Base-by-base conservation (phyloP, 1,140 invertebrate species). In the Propsilocerus akamusi region DNA sequence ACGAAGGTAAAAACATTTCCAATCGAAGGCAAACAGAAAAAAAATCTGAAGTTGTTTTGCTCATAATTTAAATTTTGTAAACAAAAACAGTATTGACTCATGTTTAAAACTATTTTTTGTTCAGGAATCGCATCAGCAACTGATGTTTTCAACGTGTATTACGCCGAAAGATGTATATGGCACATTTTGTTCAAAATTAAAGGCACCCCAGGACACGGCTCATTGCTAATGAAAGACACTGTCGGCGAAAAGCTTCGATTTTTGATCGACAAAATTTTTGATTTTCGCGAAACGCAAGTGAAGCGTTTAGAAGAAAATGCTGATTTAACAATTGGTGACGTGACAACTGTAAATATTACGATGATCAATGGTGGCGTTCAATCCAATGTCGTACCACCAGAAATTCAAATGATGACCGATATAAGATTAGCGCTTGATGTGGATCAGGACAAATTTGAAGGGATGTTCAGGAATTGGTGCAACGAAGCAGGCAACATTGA, bases 341-440 rank as follows among this genome's bases (percentile, higher is more conserved):
- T 95, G 1, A 89, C 86, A 1, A 83, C 87, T 3, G 66, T 94
- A 0, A 97, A 97, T 70, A 68, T 95, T 49, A 96, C 88, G 0
- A 77, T 78, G 63, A 50, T 93, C 48, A 83, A 76, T 11, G 92
- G 92, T 50, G 93, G 93, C 12, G 77, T 94, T 1, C 91, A 96
- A 65, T 69, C 75, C 14, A 97, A 97, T 68, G 89, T 97, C 3
- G 74, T 97, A 47, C 94, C 94, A 0, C 77, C 81, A 37, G 73
- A 83, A 57, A 61, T 96, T 22, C 71, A 66, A 0, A 81, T 78
- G 1, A 71, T 71, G 17, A 90, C 95, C 62, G 92, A 97, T 64
- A 70, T 90, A 25, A 75, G 93, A 2, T 61, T 95, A 5, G 76
- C 87, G 0, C 71, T 84, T 1, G 72, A 77, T 7, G 72, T 78